A percentile compares a stretch with the other conserved stretches of the same genome.
Conservation (phyloP, 2,797 vertebrate species). For the Acropternis orthonyx region DNA sequence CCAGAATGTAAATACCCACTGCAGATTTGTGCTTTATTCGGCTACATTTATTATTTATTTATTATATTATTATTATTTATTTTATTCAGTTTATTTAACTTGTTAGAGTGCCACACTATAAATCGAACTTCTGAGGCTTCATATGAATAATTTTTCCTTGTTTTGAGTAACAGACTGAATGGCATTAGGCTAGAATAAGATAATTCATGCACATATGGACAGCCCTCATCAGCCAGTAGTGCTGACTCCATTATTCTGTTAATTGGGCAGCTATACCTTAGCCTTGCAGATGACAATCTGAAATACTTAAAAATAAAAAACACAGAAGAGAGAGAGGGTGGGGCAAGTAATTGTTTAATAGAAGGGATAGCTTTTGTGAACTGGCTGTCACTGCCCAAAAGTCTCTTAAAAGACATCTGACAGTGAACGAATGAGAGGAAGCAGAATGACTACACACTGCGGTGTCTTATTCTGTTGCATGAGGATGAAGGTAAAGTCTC, state of each 20-base stretch:
- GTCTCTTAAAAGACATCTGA: neutral
- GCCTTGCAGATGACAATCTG: neutral
- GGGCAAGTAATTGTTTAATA: neutral
- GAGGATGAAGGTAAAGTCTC: neutral
- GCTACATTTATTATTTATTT: too few relatives aligned
- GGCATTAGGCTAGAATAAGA: neutral
- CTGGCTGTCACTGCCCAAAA: neutral
- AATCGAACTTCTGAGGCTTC: neutral
- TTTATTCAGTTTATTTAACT: neutral
- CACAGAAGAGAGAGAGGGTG: accelerated
- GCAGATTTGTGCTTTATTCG: neutral
- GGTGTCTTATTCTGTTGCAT: neutral
- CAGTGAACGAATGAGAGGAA: neutral
- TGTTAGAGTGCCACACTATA: neutral
- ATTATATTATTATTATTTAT: too few relatives aligned
- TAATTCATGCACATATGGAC: neutral
- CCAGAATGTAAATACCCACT: neutral
- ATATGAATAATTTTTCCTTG: neutral
- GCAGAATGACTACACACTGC: neutral
- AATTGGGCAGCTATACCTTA: neutral
- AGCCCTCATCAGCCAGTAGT: neutral
- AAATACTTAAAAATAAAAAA: neutral
- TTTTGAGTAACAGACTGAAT: neutral
- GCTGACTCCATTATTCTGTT: neutral
- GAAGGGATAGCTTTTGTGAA: neutral